Percentiles rank a stretch among this genome's conserved stretches.
phyloP scores from a whole-genome alignment of 1,140 invertebrate genomes.

The Pararge aegeria region DNA sequence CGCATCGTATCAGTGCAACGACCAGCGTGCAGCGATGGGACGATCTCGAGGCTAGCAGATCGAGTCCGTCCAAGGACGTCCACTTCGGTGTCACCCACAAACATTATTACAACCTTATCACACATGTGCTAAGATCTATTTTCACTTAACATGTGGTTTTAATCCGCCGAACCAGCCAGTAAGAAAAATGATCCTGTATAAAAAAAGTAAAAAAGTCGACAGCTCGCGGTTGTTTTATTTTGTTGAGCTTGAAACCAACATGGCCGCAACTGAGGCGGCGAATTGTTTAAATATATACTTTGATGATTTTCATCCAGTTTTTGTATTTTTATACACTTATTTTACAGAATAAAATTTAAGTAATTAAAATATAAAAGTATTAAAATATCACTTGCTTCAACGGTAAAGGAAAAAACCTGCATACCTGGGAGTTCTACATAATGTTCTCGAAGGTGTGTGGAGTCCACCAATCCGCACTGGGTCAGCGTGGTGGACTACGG shows the following conservation, averaged over 20 bases:
- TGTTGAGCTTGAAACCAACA: slow-evolving; percentile 66
- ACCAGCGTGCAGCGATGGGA: slow-evolving; percentile 66
- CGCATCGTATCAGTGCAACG: slow-evolving; percentile 74
- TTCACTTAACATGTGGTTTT: slow-evolving; percentile 36
- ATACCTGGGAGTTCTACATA: too few relatives aligned
- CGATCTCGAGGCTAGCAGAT: slow-evolving; percentile 75
- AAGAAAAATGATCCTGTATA: slow-evolving; percentile 80
- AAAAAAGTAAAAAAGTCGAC: slow-evolving; percentile 68
- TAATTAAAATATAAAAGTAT: too few relatives aligned
- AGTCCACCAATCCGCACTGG: too few relatives aligned
- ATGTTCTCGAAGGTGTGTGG: too few relatives aligned
- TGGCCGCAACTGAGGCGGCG: slow-evolving; percentile 62
- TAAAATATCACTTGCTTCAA: too few relatives aligned
- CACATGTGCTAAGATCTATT: slow-evolving; percentile 27
- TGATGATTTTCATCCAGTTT: not conserved
- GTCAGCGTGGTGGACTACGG: too few relatives aligned
- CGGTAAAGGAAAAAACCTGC: too few relatives aligned
- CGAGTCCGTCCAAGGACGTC: slow-evolving; percentile 78
- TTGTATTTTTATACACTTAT: not conserved
- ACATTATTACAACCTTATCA: slow-evolving; percentile 39
- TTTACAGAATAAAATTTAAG: too few relatives aligned
- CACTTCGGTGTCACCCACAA: slow-evolving; percentile 50
- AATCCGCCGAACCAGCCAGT: slow-evolving; percentile 58
- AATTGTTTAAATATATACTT: slow-evolving; percentile 54
- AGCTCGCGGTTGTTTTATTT: slow-evolving; percentile 73